Base-by-base conservation (phyloP, 2,888 invertebrate genomes). In the Argynnis bischoffii region DNA sequence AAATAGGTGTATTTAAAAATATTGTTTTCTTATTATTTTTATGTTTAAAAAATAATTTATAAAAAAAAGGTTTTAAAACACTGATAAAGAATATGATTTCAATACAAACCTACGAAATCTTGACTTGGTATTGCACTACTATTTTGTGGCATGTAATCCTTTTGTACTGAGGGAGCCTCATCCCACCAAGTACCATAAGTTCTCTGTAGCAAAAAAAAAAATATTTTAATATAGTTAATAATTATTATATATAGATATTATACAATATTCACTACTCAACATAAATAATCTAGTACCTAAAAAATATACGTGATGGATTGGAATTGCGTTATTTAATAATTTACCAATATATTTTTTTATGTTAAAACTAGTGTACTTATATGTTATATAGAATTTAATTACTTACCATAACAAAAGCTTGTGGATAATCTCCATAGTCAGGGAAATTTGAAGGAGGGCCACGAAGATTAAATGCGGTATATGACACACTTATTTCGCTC, bases 101-200 rank as follows among this genome's bases (percentile, higher is more conserved):
- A 41, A 54, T 66, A 71, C 71, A 66, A 41, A 96, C 97, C 96
- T 84, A 97, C 95, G 88, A 95, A 97, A 89, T 97, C 97, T 81
- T 97, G 96, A 76, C 96, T 96, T 35, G 94, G 91, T 74, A 96
- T 92, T 35, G 91, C 84, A 69, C 93, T 94, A 72, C 93, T 91
- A 83, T 96, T 96, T 81, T 96, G 96, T 8, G 95, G 94, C 94
- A 95, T 95, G 77, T 96, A 97, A 79, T 95, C 95, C 72, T 90
- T 87, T 73, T 94, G 94, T 70, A 93, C 94, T 11, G 96, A 96
- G 57, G 96, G 96, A n/a, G 96, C 96, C 77, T 94, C 93, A 57
- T 95, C 94, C 97, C 97, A 97, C 96, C 97, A 97, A 69, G 93
- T 94, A 13, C 97, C 97, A 87, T 97, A 97, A 0, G 96, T 96